Conservation (phyloP, 2,888 invertebrate species). For the Tridacna gigas region DNA sequence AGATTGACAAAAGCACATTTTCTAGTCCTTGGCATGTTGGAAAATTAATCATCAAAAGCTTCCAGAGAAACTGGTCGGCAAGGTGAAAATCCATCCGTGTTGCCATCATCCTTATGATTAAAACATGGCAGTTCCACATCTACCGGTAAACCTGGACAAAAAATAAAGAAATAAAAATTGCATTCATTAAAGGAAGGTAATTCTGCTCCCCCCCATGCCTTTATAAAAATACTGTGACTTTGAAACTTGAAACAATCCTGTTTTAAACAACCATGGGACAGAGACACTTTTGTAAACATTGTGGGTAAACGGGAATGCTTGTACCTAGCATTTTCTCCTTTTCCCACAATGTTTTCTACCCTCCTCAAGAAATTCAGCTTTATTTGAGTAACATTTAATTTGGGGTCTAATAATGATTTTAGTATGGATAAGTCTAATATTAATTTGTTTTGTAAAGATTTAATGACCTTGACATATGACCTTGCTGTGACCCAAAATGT, state of each 20-base stretch:
- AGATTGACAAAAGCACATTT: too few relatives aligned
- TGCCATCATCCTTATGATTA: slow-evolving; percentile 67
- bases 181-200: too few relatives aligned
- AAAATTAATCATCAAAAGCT: not conserved
- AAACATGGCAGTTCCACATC: slow-evolving; percentile 81
- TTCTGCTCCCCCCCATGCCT: not conserved
- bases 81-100: slow-evolving; percentile 77
- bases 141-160: slow-evolving; percentile 86
- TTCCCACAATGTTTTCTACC: not conserved
- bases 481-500: too few relatives aligned
- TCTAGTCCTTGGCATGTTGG: too few relatives aligned
- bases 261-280: too few relatives aligned
- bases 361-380: not conserved
- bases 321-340: not conserved
- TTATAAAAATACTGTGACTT: not conserved
- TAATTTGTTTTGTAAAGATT: too few relatives aligned
- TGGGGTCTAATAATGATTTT: too few relatives aligned
- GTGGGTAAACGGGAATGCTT: not conserved
- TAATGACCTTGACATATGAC: too few relatives aligned
- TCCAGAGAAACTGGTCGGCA: slow-evolving; percentile 73
- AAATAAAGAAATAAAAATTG: slow-evolving; percentile 70
- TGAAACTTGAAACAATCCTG: not conserved
- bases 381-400: too few relatives aligned
- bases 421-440: too few relatives aligned
- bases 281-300: not conserved